A percentile compares a stretch with the other conserved stretches of the same genome.
These are phyloP conservation scores for Cynoglossus semilaevis DNA, from an alignment of 2,113 vertebrate genomes.

Conservation along the genomic window DNA sequence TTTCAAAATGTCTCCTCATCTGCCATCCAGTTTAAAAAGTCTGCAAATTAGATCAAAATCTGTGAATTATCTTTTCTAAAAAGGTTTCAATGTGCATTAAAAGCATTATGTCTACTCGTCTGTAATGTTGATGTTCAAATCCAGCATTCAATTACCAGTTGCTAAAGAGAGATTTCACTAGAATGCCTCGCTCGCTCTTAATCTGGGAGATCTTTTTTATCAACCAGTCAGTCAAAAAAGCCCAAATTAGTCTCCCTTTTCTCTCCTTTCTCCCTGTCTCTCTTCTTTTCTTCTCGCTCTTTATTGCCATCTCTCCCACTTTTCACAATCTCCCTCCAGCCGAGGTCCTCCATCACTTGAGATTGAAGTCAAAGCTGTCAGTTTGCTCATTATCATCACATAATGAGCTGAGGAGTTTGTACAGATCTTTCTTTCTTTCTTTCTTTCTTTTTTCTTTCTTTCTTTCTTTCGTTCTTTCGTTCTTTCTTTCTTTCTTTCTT, in stretches of 20 bases:
- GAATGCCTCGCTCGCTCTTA: constrained; percentile 54
- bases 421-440: constrained; percentile 9
- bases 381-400: constrained; percentile 77
- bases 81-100: no score
- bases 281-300: constrained; percentile 10
- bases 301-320: constrained; percentile 12
- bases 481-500: neutral
- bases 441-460: neutral
- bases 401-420: constrained; percentile 68
- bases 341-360: constrained; percentile 33
- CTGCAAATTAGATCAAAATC: neutral
- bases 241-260: constrained; percentile 28
- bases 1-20: no score
- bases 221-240: constrained; percentile 55
- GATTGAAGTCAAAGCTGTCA: constrained; percentile 51
- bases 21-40: neutral
- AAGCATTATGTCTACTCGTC: no score
- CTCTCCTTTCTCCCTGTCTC: constrained; percentile 14
- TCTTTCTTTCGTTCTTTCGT: neutral
- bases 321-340: constrained; percentile 6
- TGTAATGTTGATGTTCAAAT: constrained; percentile 4
- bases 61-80: no score
- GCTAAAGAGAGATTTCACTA: constrained; percentile 52
- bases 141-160: constrained; percentile 57
- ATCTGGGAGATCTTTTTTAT: constrained; percentile 46